phyloP scores from a whole-genome alignment of 2,888 invertebrate genomes.

The Timandra comae region DNA sequence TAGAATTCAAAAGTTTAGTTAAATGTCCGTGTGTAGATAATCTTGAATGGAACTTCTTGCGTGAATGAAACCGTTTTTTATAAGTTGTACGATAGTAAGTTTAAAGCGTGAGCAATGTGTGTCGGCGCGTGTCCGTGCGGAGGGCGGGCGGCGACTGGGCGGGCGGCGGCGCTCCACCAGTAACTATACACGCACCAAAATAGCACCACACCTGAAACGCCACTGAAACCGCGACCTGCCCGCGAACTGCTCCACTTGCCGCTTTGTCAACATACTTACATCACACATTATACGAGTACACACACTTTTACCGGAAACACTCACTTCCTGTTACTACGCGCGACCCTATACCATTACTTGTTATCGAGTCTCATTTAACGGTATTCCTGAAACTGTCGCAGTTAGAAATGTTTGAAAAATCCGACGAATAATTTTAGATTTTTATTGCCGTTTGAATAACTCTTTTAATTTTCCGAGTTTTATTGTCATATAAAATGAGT shows the following conservation, averaged over 20 bases:
- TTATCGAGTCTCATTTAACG: background rate
- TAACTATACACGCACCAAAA: constrained; percentile 49
- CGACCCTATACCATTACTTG: too few species aligned
- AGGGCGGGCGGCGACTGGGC: constrained; percentile 53
- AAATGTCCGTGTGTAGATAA: too few species aligned
- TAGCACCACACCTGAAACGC: constrained; percentile 69
- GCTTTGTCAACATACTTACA: constrained; percentile 59
- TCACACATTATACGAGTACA: constrained; percentile 43
- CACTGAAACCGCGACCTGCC: constrained; percentile 50
- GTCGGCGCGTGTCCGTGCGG: constrained; percentile 33
- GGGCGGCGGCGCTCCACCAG: constrained; percentile 42
- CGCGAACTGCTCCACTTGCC: constrained; percentile 44
- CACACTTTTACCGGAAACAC: constrained; percentile 19
- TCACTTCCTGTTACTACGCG: constrained; percentile 14
- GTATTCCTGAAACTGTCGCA: too few species aligned
- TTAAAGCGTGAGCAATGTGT: too few species aligned
- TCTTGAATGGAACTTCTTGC: too few species aligned
- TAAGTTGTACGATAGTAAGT: too few species aligned
- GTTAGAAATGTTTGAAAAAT: too few species aligned
- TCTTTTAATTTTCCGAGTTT: constrained; percentile 12
- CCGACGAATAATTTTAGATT: constrained; percentile 22
- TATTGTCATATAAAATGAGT: constrained; percentile 12
- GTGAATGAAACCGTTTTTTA: too few species aligned
- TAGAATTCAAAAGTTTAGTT: too few species aligned
- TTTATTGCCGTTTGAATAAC: constrained; percentile 18